These are phyloP conservation scores for Actenoides hombroni DNA, from an alignment of 2,113 vertebrate species.

Conservation along the genomic window DNA sequence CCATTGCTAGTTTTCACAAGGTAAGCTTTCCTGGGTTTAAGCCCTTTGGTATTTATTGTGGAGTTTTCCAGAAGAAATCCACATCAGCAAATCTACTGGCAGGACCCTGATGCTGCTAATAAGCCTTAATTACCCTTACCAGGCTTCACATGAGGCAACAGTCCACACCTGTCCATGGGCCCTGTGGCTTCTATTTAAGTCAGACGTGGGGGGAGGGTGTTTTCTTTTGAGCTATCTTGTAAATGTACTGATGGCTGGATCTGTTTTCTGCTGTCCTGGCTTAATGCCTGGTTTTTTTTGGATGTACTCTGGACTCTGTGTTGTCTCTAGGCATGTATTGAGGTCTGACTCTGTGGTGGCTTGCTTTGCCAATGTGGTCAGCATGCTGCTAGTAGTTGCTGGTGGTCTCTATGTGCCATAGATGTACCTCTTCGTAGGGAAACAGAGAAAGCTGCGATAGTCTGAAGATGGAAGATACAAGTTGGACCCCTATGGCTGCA, in stretches of 20 bases:
- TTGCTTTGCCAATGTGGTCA: background rate
- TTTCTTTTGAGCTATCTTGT: rapidly evolving
- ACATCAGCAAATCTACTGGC: background rate
- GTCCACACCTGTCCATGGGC: background rate
- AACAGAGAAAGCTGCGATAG: background rate
- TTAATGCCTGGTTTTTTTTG: rapidly evolving
- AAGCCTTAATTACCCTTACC: background rate
- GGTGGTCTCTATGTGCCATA: no score
- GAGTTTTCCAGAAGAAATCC: background rate
- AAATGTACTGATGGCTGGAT: rapidly evolving
- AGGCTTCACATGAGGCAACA: background rate
- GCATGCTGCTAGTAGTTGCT: rapidly evolving
- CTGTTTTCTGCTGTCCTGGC: background rate
- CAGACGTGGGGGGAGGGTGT: rapidly evolving
- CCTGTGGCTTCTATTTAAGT: background rate
- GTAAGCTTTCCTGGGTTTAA: background rate
- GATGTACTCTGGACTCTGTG: rapidly evolving
- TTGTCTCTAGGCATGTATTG: rapidly evolving
- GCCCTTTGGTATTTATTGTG: background rate
- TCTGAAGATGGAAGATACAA: background rate
- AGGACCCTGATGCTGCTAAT: background rate
- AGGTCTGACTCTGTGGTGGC: background rate
- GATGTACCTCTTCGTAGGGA: rapidly evolving
- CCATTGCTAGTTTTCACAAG: background rate
- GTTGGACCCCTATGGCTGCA: rapidly evolving